Percentiles rank a stretch among this genome's conserved stretches.
Conservation (phyloP, 2,888 invertebrate genomes). For the Geotrupes spiniger region DNA sequence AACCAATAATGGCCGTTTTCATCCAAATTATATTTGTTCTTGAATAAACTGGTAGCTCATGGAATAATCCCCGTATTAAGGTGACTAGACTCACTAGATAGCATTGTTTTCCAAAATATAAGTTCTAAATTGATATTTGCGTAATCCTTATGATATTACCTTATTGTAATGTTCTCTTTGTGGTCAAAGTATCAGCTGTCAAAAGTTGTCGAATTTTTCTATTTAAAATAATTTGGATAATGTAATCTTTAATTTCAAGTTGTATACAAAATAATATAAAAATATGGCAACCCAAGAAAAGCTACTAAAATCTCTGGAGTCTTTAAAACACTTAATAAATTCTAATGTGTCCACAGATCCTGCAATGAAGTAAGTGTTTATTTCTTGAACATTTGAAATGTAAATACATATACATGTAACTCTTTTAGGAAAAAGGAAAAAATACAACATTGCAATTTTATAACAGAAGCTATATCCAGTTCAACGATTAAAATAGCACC, state of each 20-base stretch:
- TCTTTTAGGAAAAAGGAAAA: conserved; percentile 70
- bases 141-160: too few relatives aligned
- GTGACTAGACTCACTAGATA: too few relatives aligned
- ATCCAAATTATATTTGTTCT: too few relatives aligned
- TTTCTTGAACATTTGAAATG: background rate
- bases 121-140: too few relatives aligned
- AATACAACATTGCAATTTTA: conserved; percentile 66
- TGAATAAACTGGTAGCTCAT: too few relatives aligned
- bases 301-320: conserved; percentile 47
- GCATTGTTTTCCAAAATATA: too few relatives aligned
- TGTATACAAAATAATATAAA: background rate
- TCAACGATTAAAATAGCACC: conserved; percentile 59
- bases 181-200: too few relatives aligned
- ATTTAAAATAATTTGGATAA: background rate
- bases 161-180: too few relatives aligned
- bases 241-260: background rate
- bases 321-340: conserved; percentile 35
- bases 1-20: too few relatives aligned
- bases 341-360: conserved; percentile 33
- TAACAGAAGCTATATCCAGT: conserved; percentile 70
- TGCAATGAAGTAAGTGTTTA: conserved; percentile 25
- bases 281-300: conserved; percentile 50
- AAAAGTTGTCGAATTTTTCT: too few relatives aligned
- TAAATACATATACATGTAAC: conserved; percentile 12
- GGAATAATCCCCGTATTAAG: too few relatives aligned